phyloP scores from a whole-genome alignment of 2,797 vertebrate species.

The Eutrigla gurnardus region DNA sequence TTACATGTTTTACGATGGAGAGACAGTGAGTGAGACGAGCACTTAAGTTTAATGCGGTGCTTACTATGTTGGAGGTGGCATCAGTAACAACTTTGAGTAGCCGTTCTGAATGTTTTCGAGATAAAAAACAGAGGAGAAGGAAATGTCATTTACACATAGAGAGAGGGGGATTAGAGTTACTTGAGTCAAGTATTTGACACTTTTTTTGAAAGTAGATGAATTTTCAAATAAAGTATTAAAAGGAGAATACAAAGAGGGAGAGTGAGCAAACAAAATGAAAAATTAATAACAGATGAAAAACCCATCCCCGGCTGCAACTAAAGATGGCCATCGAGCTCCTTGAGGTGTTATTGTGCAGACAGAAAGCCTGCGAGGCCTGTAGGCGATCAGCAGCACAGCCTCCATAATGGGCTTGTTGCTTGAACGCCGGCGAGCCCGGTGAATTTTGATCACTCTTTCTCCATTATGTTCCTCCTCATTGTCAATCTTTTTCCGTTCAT shows the following conservation, averaged over 20 bases:
- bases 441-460: constrained; percentile 65
- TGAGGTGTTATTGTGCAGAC: constrained; percentile 34
- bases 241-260: constrained; percentile 11
- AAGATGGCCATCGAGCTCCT: constrained; percentile 42
- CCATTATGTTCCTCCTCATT: constrained; percentile 60
- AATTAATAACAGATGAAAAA: constrained; percentile 27
- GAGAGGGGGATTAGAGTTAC: constrained; percentile 26
- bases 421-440: constrained; percentile 51
- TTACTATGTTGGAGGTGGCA: constrained; percentile 43
- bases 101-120: constrained; percentile 32
- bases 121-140: constrained; percentile 18
- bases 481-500: constrained; percentile 63
- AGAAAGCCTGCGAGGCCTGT: constrained; percentile 36
- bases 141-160: constrained; percentile 28
- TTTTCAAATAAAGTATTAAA: constrained; percentile 31
- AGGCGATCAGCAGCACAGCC: constrained; percentile 40
- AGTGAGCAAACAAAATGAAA: constrained; percentile 13
- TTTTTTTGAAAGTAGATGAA: constrained; percentile 42
- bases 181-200: constrained; percentile 34
- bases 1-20: background rate
- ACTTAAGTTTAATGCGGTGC: constrained; percentile 18
- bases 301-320: constrained; percentile 11
- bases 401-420: constrained; percentile 61
- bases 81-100: constrained; percentile 33
- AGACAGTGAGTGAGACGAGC: constrained; percentile 25